Conservation (phyloP, 2,797 vertebrate genomes). For the Phrynocephalus vlangalii region DNA sequence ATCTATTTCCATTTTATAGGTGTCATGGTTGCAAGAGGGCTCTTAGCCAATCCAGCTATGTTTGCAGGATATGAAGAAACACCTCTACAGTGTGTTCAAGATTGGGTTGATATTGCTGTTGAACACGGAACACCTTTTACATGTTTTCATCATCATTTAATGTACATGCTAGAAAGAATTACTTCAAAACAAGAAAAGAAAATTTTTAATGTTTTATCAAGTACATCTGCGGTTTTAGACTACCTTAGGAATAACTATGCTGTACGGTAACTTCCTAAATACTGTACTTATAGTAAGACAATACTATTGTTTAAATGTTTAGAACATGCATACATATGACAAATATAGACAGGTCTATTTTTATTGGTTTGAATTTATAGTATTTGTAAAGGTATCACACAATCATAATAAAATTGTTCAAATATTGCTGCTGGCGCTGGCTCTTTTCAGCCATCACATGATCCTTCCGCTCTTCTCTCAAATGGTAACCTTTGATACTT, state of each 20-base stretch:
- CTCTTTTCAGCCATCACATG: neutral
- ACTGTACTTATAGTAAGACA: constrained; percentile 20
- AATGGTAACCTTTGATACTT: neutral
- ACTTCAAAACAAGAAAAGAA: constrained; percentile 94
- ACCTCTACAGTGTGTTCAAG: constrained; percentile 91
- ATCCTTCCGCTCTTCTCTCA: neutral
- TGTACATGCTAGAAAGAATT: constrained; percentile 97
- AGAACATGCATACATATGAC: neutral
- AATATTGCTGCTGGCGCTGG: neutral
- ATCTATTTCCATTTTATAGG: constrained; percentile 78
- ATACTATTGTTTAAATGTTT: constrained; percentile 17
- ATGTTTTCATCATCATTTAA: constrained; percentile 97
- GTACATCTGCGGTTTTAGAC: constrained; percentile 92
- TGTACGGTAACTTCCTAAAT: constrained; percentile 56
- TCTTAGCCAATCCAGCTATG: constrained; percentile 96
- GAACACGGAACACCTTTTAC: constrained; percentile 93
- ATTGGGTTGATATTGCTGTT: constrained; percentile 93
- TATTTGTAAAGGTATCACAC: neutral
- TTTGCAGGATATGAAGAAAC: constrained; percentile 94
- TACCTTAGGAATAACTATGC: constrained; percentile 90
- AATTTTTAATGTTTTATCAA: constrained; percentile 92
- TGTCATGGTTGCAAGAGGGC: constrained; percentile 94
- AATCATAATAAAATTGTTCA: neutral
- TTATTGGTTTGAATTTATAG: neutral
- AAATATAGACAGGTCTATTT: neutral